These are phyloP conservation scores for Spodoptera picta DNA, from an alignment of 2,888 invertebrate genomes.

Conservation along the genomic window DNA sequence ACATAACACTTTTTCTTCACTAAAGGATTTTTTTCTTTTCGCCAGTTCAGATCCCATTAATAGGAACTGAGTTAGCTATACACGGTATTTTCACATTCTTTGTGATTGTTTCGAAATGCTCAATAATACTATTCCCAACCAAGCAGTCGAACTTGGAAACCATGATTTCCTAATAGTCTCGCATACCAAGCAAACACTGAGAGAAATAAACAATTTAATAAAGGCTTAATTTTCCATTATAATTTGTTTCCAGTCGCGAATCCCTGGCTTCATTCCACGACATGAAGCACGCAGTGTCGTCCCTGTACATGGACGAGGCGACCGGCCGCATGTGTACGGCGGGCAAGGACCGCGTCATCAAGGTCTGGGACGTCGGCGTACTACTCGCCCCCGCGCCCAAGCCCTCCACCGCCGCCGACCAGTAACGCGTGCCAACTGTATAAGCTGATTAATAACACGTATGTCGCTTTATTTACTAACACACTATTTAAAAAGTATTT, in stretches of 20 bases:
- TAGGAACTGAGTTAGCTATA: too few species aligned
- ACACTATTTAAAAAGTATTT: conserved; percentile 8
- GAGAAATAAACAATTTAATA: too few species aligned
- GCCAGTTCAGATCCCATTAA: too few species aligned
- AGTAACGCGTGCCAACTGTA: conserved; percentile 42
- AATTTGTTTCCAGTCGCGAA: conserved; percentile 91
- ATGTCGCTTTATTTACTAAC: conserved; percentile 33
- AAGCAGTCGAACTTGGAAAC: too few species aligned
- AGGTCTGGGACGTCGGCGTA: conserved; percentile 95
- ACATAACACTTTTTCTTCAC: too few species aligned
- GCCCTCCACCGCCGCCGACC: conserved; percentile 72
- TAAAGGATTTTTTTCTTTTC: too few species aligned
- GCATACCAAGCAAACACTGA: too few species aligned
- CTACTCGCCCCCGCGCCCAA: conserved; percentile 83
- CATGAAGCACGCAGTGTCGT: conserved; percentile 96
- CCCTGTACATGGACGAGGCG: conserved; percentile 96
- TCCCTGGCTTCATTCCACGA: conserved; percentile 98
- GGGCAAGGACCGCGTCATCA: conserved; percentile 98
- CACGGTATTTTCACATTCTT: too few species aligned
- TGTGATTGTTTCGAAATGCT: too few species aligned
- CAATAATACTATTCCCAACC: too few species aligned
- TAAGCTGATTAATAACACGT: conserved; percentile 32
- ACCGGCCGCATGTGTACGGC: conserved; percentile 96
- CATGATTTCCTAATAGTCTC: too few species aligned
- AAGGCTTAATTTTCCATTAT: too few species aligned